Conservation (phyloP, 2,113 vertebrate species). For the Prietella phreatophila region DNA sequence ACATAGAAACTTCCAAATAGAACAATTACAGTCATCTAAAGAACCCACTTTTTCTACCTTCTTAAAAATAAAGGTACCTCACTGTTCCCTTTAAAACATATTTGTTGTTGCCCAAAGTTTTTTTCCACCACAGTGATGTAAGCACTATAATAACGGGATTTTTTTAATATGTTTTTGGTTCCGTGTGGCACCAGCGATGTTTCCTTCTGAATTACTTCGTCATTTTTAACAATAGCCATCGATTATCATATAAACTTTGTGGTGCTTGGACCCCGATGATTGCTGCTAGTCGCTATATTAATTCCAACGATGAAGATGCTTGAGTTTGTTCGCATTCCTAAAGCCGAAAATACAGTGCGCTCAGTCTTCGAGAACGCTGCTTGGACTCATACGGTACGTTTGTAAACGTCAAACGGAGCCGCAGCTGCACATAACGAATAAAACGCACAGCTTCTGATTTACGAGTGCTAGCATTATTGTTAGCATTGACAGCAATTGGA, state of each 20-base stretch:
- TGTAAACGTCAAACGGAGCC: slow-evolving; percentile 63
- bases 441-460: slow-evolving; percentile 57
- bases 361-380: slow-evolving; percentile 34
- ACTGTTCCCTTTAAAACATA: background rate
- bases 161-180: background rate
- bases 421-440: slow-evolving; percentile 65
- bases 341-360: background rate
- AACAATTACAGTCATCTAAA: background rate
- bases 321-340: background rate
- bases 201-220: background rate
- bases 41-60: background rate
- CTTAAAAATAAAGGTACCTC: too few species aligned
- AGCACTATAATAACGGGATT: background rate
- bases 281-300: background rate
- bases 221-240: too few species aligned
- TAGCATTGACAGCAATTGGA: slow-evolving; percentile 18
- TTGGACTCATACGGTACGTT: slow-evolving; percentile 50
- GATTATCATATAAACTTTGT: background rate
- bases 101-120: background rate
- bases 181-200: background rate
- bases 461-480: slow-evolving; percentile 40
- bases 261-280: background rate
- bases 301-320: background rate
- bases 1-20: background rate
- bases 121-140: background rate